Conservation (phyloP, 2,888 invertebrate species). For the Dicyrtoma fusca region DNA sequence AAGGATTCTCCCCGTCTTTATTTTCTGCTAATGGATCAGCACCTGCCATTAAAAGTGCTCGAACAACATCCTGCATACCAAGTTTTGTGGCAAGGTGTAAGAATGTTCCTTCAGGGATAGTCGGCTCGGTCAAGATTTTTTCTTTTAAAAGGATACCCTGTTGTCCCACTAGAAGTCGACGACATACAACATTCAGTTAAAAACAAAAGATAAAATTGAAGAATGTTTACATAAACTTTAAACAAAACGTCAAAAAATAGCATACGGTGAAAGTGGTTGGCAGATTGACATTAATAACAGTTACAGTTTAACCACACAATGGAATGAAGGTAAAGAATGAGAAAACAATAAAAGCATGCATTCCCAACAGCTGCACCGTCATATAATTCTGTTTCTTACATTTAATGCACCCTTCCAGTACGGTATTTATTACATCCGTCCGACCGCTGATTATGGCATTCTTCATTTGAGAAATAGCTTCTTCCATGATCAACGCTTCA, state of each 20-base stretch:
- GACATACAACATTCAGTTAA: conserved; percentile 9
- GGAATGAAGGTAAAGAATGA: too few relatives aligned
- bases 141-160: conserved; percentile 60
- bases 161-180: conserved; percentile 59
- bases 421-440: conserved; percentile 65
- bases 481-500: conserved; percentile 57
- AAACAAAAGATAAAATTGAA: neutral
- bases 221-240: neutral
- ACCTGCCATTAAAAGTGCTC: conserved; percentile 65
- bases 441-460: conserved; percentile 65
- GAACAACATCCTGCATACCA: conserved; percentile 62
- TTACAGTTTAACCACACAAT: too few relatives aligned
- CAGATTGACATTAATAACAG: too few relatives aligned
- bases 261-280: too few relatives aligned
- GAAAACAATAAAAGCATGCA: neutral
- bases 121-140: conserved; percentile 62
- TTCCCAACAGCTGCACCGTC: neutral
- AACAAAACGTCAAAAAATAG: too few relatives aligned
- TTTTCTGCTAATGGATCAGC: conserved; percentile 67
- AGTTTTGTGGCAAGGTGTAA: conserved; percentile 66
- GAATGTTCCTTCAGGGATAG: conserved; percentile 64
- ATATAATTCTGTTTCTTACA: conserved; percentile 56
- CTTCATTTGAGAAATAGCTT: conserved; percentile 63
- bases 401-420: conserved; percentile 64
- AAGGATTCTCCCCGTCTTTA: conserved; percentile 64